Evolutionary conservation across 1,140 invertebrate species (phyloP), one percentile per base, ranked within the genome.

Genomic region (Carposina sasakii): DNA sequence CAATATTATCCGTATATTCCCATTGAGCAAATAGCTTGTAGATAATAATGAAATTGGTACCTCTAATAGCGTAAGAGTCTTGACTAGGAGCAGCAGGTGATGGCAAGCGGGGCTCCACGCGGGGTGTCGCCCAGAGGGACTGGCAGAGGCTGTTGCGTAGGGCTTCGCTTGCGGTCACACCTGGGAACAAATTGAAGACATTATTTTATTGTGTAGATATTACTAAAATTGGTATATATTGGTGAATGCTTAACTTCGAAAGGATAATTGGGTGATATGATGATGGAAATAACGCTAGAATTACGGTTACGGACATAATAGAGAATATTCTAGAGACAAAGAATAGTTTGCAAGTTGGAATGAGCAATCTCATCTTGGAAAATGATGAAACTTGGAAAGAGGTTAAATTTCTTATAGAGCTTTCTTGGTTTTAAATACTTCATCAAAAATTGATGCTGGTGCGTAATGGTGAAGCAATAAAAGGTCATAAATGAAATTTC

Each of bases 81-180:
- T 67, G 63, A n/a, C 36, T 57, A 2, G 63, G 53, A 33, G 67
- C 60, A 4, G 70, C 67, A 4, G 74, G 71, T 12, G 76, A 75
- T 2, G 63, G 63, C 3, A 71, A 48, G 3, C 68, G 57, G 1
- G 63, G 63, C 23, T 82, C 78, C 1, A 70, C 61, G 0, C 75
- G 60, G 22, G 69, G 47, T 0, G 75, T 68, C 5, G 68, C 67
- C 79, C 79, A 83, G 1, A 79, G 59, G 0, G 76, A 76, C 13
- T 77, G 75, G 20, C 77, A 76, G 12, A 81, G 53, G 1, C 79
- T 70, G 42, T 62, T 81, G 2, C 79, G 47, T 3, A 83, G 58
- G 0, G 79, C 79, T 50, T 83, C 79, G 40, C 76, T 81, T 0
- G 79, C 79, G 47, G 76, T 62, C n/a, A 81, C 54, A 45, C 79